Evolutionary conservation across 1,140 invertebrate species (phyloP), one percentile per base, ranked within the genome.

Genomic region (Achatina immaculata): DNA sequence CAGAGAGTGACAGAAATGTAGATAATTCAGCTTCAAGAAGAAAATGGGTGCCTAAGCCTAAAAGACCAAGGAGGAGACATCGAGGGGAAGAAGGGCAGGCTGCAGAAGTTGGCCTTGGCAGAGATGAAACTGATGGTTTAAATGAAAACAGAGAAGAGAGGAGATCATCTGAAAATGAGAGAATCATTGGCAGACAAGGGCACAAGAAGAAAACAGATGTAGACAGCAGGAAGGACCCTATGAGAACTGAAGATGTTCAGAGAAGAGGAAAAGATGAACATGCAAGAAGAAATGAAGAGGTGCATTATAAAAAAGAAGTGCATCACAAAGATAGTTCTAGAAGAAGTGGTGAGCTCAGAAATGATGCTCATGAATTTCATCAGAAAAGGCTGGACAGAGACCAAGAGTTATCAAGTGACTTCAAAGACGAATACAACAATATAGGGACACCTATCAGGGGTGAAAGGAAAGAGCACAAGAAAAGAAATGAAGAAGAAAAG

Each of bases 31-130:
- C 40, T 19, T 1, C 74, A 24, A 76, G 38, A 43, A 48, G 74
- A 43, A 55, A 34, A 40, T 76, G 74, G 74, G 55, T 45, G 28
- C 74, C 74, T 3, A 76, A 76, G 28, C 74, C 34, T 19, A 58
- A 43, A 45, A 16, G 51, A 40, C 28, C 38, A 19, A 76, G 48
- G 43, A 55, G 40, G 16, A 74, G 43, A 21, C 72, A 51, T 4
- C 36, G 21, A 7, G 24, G 3, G 31, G 72, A 36, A 0, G 45
- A 55, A 51, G 42, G 31, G n/a, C n/a, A n/a, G 4, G n/a, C 24
- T 28, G 31, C 6, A 42, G 42, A 19, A 24, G 68, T n/a, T 69
- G n/a, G 36, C 36, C 1, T 9, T 69, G 38, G 42, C 19, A 69
- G 68, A 21, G 16, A 40, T 69, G 42, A 69, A 28, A 24, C 1